Evolutionary conservation across 2,797 vertebrate species (phyloP), one percentile per base, ranked within the genome.

Genomic region (Acipenser oxyrinchus): DNA sequence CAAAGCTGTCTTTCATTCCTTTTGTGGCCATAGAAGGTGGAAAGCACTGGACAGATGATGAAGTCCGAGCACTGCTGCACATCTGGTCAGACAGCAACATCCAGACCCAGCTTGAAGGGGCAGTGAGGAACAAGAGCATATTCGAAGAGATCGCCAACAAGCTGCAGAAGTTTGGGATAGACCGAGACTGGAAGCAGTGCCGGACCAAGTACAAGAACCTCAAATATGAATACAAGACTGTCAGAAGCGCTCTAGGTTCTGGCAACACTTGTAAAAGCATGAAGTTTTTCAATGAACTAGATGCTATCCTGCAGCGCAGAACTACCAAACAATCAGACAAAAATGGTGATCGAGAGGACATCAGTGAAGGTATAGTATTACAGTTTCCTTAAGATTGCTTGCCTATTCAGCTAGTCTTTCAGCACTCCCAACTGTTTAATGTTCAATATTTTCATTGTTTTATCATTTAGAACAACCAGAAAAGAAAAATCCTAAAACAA

Each of bases 201-300:
- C 92, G 93, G 18, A 96, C 93, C 11, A 97, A 97, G 69, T 93
- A 95, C 71, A 94, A 96, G 85, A 97, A 95, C 78, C 76, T 94
- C 68, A 95, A 95, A 72, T 94, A 95, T 1, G 92, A 97, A 82
- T 93, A 94, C 76, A 94, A 93, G 78, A 93, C 84, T 1, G 84
- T 92, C 4, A 93, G 84, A 73, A 89, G 78, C 23, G 84, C 90
- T 18, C 89, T 87, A 10, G 72, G 80, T 10, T 71, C 76, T 8
- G 87, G 87, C 11, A 83, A 83, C 60, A 83, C 87, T 0, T 86
- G 84, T 49, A 94, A 86, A 72, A 91, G 82, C 62, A 95, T 94
- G 94, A 94, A 91, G 79, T 96, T 94, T 82, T 94, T 94, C 48
- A 81, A 86, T 6, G 92, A 95, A 80, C 78, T 97, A 79, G 93